Percentiles rank a stretch among this genome's conserved stretches.
phyloP scores from a whole-genome alignment of 2,113 vertebrate genomes.

The Ictalurus punctatus region DNA sequence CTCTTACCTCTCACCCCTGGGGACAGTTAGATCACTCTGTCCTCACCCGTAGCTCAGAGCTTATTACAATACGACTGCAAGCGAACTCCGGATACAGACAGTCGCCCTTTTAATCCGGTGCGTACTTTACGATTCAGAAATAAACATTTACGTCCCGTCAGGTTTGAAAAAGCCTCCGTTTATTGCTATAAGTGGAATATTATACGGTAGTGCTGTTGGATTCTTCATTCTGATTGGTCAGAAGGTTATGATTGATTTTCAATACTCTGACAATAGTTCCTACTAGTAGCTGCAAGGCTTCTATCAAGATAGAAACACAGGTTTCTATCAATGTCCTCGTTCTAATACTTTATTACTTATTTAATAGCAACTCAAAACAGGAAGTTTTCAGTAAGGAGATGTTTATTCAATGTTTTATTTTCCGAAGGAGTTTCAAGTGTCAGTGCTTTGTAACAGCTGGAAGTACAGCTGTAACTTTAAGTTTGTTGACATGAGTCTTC shows the following conservation, averaged over 20 bases:
- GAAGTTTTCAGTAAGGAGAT: background rate
- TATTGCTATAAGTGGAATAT: background rate
- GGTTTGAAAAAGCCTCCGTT: background rate
- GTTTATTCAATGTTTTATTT: background rate
- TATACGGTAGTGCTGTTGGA: background rate
- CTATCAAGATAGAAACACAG: too few species aligned
- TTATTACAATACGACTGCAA: slow-evolving; percentile 57
- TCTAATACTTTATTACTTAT: background rate
- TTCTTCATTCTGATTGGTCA: too few species aligned
- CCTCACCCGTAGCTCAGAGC: slow-evolving; percentile 63
- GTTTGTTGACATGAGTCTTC: background rate
- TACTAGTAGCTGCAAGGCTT: background rate
- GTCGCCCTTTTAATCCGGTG: background rate
- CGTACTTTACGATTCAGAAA: background rate
- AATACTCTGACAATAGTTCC: too few species aligned
- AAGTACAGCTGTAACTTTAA: background rate
- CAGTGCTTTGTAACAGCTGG: background rate
- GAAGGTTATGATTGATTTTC: background rate
- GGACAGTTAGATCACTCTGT: slow-evolving; percentile 54
- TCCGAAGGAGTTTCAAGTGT: background rate
- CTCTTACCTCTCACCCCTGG: slow-evolving; percentile 60
- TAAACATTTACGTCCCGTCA: background rate
- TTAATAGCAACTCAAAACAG: background rate
- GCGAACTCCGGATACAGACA: background rate
- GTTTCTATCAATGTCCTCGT: too few species aligned